Evolutionary conservation across 2,888 invertebrate genomes (phyloP), one percentile per base, ranked within the genome.

Genomic region (Herminia tarsipennalis): DNA sequence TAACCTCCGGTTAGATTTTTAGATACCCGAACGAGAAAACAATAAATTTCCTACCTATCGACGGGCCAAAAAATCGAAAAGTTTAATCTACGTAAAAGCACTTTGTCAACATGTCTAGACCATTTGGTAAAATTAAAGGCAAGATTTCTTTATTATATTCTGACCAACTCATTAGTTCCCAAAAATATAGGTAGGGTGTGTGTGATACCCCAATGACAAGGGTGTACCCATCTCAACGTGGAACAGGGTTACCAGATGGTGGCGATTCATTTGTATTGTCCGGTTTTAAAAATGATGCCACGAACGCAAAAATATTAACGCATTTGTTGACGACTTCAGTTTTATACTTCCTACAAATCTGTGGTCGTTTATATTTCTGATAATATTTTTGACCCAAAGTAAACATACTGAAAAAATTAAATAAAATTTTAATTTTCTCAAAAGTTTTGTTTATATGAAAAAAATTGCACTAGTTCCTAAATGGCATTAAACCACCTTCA

Each of bases 201-300:
- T 56, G 48, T 34, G 45, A 49, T 48, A 58, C 53, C 45, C 42
- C 41, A 56, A 57, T 66, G 66, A 65, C 59, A 59, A 54, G 59
- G 67, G 64, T 64, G 38, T 46, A 65, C 65, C 65, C 63, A 60
- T 60, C 47, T 66, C 66, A 66, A 57, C 52, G 29, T 22, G 14
- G 13, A 38, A 40, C 48, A 52, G 49, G 49, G 61, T 14, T 49
- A 43, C 56, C 61, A 44, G 24, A 38, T 30, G 32, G 24, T 36
- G 34, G 28, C 32, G 12, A 54, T 35, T 39, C 45, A 43, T 48
- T 64, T 56, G 33, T 43, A 27, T 58, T 35, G 41, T 35, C 8
- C 45, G 39, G 40, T 43, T 56, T 44, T 29, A 24, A 45, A 59
- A 64, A 52, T 34, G 35, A 44, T 44, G 25, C 32, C 32, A 24